These are phyloP conservation scores for Cynoglossus semilaevis DNA, from an alignment of 2,113 vertebrate genomes.

Conservation along the genomic window DNA sequence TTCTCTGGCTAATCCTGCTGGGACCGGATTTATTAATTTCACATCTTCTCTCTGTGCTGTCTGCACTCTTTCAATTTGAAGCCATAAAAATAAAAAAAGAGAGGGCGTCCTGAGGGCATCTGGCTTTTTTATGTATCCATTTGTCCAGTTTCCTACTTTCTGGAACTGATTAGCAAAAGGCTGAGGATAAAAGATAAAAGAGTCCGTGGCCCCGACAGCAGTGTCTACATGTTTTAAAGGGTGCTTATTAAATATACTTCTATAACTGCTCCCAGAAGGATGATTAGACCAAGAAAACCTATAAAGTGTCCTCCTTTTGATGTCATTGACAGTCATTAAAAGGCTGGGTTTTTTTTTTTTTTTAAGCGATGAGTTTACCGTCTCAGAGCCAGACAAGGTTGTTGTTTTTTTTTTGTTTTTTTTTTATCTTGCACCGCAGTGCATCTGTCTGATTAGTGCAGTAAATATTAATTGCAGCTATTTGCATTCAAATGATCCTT, in stretches of 20 bases:
- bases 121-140: conserved; percentile 37
- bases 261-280: conserved; percentile 43
- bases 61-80: conserved; percentile 29
- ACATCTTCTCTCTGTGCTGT: conserved; percentile 3
- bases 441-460: conserved; percentile 20
- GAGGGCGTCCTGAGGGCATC: conserved; percentile 17
- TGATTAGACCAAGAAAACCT: conserved; percentile 31
- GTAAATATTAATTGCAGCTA: conserved; percentile 51
- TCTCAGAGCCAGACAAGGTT: conserved; percentile 41
- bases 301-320: conserved; percentile 43
- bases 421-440: conserved; percentile 45
- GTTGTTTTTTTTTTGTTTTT: conserved; percentile 10
- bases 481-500: conserved; percentile 61
- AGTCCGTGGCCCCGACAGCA: conserved; percentile 14
- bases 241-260: conserved; percentile 58
- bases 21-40: conserved; percentile 17
- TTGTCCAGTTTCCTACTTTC: conserved; percentile 39
- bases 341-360: conserved; percentile 1
- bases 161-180: conserved; percentile 43
- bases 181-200: conserved; percentile 42
- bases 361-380: conserved; percentile 53
- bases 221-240: conserved; percentile 43
- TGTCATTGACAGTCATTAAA: conserved; percentile 59
- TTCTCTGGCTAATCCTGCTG: conserved; percentile 16
- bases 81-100: conserved; percentile 27